These are phyloP conservation scores for Diarsia rubi DNA, from an alignment of 2,888 invertebrate genomes.

Conservation along the genomic window DNA sequence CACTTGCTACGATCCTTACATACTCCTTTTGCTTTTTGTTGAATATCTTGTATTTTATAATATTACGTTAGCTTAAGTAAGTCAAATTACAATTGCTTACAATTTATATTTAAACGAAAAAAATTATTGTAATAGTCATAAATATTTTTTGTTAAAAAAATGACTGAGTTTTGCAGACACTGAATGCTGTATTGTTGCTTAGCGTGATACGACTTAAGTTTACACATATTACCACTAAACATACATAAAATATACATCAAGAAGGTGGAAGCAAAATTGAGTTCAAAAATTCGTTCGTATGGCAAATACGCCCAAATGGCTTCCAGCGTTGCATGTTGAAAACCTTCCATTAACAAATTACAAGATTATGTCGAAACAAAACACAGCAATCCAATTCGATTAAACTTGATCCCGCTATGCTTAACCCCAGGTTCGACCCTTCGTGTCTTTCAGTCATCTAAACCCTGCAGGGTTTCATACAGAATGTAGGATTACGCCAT, in stretches of 20 bases:
- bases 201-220: not conserved
- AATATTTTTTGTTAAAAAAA: too few species aligned
- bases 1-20: too few species aligned
- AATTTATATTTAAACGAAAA: too few species aligned
- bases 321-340: not conserved
- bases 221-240: not conserved
- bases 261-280: not conserved
- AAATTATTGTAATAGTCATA: too few species aligned
- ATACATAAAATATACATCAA: not conserved
- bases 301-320: not conserved
- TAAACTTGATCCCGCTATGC: conserved; percentile 52
- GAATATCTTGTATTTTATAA: not conserved
- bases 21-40: too few species aligned
- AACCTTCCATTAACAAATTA: conserved; percentile 13
- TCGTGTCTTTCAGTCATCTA: conserved; percentile 61
- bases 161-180: too few species aligned
- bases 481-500: conserved; percentile 68
- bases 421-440: conserved; percentile 43
- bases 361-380: conserved; percentile 22
- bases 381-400: conserved; percentile 44
- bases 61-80: not conserved
- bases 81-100: too few species aligned
- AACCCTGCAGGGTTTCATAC: conserved; percentile 52
- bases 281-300: not conserved
- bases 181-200: not conserved